Conservation (phyloP, 2,888 invertebrate species). For the Spisula solida region DNA sequence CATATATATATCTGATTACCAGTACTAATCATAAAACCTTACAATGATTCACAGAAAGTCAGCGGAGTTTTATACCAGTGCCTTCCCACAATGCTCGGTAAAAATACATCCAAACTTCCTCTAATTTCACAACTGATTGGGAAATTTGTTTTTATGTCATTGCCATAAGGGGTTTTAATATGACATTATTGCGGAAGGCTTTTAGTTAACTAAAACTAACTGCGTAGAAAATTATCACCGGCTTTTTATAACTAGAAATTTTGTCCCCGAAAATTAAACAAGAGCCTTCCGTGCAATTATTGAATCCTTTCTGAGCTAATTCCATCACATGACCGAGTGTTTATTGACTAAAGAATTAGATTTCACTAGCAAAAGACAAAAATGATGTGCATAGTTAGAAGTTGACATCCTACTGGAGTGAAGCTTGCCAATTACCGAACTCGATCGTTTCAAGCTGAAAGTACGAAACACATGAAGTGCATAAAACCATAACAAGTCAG, state of each 20-base stretch:
- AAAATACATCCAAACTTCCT: slow-evolving; percentile 13
- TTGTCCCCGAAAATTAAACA: slow-evolving; percentile 29
- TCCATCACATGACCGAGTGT: not conserved
- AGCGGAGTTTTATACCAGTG: not conserved
- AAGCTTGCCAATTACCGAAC: not conserved
- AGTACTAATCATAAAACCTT: not conserved
- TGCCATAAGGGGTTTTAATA: slow-evolving; percentile 33
- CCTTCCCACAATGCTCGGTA: not conserved
- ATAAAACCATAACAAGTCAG: slow-evolving; percentile 12
- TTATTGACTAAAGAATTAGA: slow-evolving; percentile 33
- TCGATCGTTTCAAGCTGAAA: not conserved
- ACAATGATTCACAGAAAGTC: not conserved
- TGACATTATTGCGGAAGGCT: slow-evolving; percentile 55
- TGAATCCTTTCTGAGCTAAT: slow-evolving; percentile 18
- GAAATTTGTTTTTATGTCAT: slow-evolving; percentile 51
- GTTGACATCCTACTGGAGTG: not conserved
- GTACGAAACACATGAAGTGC: not conserved
- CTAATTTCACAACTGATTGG: slow-evolving; percentile 45
- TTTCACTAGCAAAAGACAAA: slow-evolving; percentile 20
- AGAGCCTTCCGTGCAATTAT: slow-evolving; percentile 31
- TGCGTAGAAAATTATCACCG: slow-evolving; percentile 5
- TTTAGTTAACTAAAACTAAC: slow-evolving; percentile 52
- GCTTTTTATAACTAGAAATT: slow-evolving; percentile 10
- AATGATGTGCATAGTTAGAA: slow-evolving; percentile 11
- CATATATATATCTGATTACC: slow-evolving; percentile 10